Conservation (phyloP, 2,888 invertebrate genomes). For the Microchrysa polita region DNA sequence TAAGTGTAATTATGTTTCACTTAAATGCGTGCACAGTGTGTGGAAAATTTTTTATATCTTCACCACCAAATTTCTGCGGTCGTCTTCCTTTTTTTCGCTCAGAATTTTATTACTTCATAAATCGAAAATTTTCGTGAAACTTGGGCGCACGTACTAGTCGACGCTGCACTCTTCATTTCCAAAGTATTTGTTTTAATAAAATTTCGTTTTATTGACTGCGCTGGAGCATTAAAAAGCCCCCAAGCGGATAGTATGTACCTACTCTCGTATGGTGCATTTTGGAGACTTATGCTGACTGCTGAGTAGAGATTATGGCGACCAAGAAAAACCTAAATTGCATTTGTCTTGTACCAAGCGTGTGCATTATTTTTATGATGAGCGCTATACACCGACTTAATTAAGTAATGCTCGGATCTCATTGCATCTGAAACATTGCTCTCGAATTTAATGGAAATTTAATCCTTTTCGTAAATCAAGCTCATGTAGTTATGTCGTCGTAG, state of each 20-base stretch:
- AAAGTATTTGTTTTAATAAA: conserved; percentile 42
- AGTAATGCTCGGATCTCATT: conserved; percentile 41
- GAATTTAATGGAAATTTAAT: conserved; percentile 33
- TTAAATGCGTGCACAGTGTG: conserved; percentile 43
- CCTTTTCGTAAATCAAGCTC: conserved; percentile 25
- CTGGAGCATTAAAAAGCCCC: conserved; percentile 27
- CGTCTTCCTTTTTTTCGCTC: conserved; percentile 14
- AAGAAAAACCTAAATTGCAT: neutral
- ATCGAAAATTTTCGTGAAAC: conserved; percentile 38
- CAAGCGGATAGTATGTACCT: neutral
- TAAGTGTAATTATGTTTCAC: conserved; percentile 45
- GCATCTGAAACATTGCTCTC: conserved; percentile 14
- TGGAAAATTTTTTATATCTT: conserved; percentile 21
- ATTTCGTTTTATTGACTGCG: conserved; percentile 37
- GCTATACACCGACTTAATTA: conserved; percentile 36
- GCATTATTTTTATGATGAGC: conserved; percentile 28
- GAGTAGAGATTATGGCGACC: neutral
- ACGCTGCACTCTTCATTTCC: neutral
- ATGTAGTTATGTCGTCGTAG: neutral
- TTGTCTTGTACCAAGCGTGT: neutral
- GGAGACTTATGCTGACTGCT: neutral
- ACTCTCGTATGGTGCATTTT: neutral
- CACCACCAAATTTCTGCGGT: too few relatives aligned
- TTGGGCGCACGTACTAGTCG: neutral
- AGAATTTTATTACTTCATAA: conserved; percentile 43